These are phyloP conservation scores for Chrosomus eos DNA, from an alignment of 2,797 vertebrate species.

Conservation along the genomic window DNA sequence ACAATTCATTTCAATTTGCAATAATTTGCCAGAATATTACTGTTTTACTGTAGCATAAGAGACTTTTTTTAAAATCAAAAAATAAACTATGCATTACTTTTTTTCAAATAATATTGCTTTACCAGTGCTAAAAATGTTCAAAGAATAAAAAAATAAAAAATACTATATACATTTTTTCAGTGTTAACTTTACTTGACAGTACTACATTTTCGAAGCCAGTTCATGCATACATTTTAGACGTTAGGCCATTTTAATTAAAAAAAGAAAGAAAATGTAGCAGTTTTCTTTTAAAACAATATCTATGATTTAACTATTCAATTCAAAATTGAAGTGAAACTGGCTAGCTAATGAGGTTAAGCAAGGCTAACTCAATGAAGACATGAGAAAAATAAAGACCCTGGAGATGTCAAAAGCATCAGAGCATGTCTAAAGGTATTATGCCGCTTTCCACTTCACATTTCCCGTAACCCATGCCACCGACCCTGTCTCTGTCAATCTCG, in stretches of 20 bases:
- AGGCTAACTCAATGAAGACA: conserved; percentile 3
- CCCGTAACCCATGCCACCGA: conserved; percentile 50
- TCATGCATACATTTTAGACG: background rate
- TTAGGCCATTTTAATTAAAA: background rate
- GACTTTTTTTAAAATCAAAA: background rate
- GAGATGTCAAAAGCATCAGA: conserved; percentile 4
- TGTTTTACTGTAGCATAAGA: background rate
- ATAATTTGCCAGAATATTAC: background rate
- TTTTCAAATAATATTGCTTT: background rate
- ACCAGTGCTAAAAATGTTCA: background rate
- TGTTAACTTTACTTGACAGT: background rate
- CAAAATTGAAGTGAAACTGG: background rate
- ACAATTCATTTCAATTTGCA: background rate
- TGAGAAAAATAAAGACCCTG: conserved; percentile 6
- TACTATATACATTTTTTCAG: rapidly evolving
- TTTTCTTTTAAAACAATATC: background rate
- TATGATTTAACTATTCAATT: background rate
- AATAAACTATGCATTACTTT: background rate
- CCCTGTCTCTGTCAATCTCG: conserved; percentile 67
- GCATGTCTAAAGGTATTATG: conserved; percentile 34
- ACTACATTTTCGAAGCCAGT: too few species aligned
- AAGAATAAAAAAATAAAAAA: background rate
- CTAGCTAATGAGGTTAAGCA: background rate
- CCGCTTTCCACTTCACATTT: conserved; percentile 39
- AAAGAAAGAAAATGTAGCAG: background rate